A percentile compares a stretch with the other conserved stretches of the same genome.
Conservation (phyloP, 23 tunicate genomes). For the Styela clava region DNA sequence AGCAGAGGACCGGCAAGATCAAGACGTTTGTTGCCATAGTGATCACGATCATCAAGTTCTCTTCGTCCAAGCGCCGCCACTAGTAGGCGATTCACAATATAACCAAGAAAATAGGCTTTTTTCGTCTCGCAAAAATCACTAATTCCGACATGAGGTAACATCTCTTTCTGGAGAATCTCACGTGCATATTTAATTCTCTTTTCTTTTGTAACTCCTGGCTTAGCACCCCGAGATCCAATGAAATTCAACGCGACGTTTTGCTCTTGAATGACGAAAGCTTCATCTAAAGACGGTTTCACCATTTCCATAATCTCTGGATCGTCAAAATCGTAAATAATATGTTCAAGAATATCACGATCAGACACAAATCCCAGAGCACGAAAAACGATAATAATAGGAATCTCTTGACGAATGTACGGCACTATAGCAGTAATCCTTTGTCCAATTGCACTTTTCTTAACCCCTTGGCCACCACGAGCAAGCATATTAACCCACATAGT, state of each 20-base stretch:
- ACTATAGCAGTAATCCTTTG: conserved; percentile 97
- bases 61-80: conserved; percentile 96
- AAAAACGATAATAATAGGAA: conserved; percentile 97
- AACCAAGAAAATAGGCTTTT: conserved; percentile 99
- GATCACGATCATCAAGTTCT: conserved; percentile 98
- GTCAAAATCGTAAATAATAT: conserved; percentile 98
- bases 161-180: conserved; percentile 96
- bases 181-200: conserved; percentile 93
- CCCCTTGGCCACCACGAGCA: conserved; percentile 96
- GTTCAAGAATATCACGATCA: conserved; percentile 97
- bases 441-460: conserved; percentile 98
- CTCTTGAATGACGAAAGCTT: conserved; percentile 99
- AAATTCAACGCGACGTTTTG: conserved; percentile 97
- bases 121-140: conserved; percentile 99
- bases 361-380: conserved; percentile 99
- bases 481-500: conserved; percentile 99
- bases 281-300: conserved; percentile 99
- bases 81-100: conserved; percentile 96
- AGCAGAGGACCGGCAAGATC: conserved; percentile 99
- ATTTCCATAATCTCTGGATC: conserved; percentile 99
- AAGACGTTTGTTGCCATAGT: conserved; percentile 97
- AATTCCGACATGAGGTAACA: conserved; percentile 99
- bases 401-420: conserved; percentile 98
- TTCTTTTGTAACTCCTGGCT: conserved; percentile 97
- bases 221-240: conserved; percentile 98